Evolutionary conservation across 2,888 invertebrate genomes (phyloP).

Genomic region (Brachycybe producta): DNA sequence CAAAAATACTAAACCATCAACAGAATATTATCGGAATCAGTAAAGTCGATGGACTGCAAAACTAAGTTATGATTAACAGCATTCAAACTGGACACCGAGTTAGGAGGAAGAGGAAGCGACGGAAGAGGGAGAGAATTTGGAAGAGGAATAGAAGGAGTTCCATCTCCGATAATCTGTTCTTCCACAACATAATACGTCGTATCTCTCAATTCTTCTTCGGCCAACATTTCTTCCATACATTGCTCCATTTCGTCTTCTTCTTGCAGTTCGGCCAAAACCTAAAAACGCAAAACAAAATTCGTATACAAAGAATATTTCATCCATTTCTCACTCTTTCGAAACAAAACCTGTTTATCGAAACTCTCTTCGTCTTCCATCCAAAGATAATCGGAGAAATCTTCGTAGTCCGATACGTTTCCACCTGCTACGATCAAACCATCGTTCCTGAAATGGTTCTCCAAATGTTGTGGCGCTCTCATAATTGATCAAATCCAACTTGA

Average conservation of each 20-base stretch:
- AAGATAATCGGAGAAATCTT: slow-evolving; percentile 75
- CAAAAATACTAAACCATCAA: no score
- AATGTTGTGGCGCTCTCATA: not conserved
- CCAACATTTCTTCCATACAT: slow-evolving; percentile 21
- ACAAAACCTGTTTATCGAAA: slow-evolving; percentile 67
- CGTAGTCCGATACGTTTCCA: slow-evolving; percentile 13
- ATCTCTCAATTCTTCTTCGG: slow-evolving; percentile 20
- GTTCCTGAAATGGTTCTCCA: no score
- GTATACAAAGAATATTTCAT: not conserved
- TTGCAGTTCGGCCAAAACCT: slow-evolving; percentile 20
- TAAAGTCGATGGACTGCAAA: no score
- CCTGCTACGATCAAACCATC: no score
- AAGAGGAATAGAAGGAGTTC: slow-evolving; percentile 8
- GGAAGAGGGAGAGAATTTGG: not conserved
- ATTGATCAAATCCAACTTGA: no score
- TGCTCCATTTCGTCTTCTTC: slow-evolving; percentile 21
- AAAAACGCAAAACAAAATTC: not conserved
- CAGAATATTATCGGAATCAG: no score
- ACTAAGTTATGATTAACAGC: no score
- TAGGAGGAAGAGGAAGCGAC: not conserved
- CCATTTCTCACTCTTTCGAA: not conserved
- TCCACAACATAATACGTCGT: slow-evolving; percentile 18
- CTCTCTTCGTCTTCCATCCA: slow-evolving; percentile 94
- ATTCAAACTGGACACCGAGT: not conserved
- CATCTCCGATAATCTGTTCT: slow-evolving; percentile 1